Base-by-base conservation (phyloP, 2,888 invertebrate genomes). In the Rambutsinella grinnellia region DNA sequence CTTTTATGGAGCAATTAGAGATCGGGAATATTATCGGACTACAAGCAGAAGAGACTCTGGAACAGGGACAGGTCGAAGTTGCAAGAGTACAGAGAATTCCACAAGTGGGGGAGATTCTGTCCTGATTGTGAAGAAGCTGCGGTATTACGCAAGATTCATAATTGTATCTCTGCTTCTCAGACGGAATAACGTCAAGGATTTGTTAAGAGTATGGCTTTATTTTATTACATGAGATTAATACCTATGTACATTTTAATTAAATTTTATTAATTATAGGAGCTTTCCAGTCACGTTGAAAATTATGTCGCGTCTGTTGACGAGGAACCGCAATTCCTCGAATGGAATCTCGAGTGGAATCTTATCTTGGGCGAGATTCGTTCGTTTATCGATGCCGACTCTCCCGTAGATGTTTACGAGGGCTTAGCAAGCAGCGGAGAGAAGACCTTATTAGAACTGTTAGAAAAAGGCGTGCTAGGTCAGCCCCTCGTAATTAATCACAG, bases 311-410 rank as follows among this genome's bases (percentile, higher is more conserved):
- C 95, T 19, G 98, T 97, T 88, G 95, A 97, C 86, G 98, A 97
- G 88, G 96, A 97, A 86, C 97, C 97, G n/a, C n/a, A n/a, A n/a
- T n/a, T n/a, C n/a, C n/a, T n/a, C n/a, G 97, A 97, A 84, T 97
- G 98, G 87, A 95, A 96, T 86, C 90, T 95, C 84, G 97, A 98
- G 88, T 98, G 98, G 98, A 93, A 93, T 60, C 89, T 96, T 79
- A 97, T 98, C 1, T 90, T 97, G 79, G 94, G 95, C 84, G 97
- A 98, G 89, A 96, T 97, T 79, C 94, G 95, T 87, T 93, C 94
- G 68, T 98, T 98, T 88, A 93, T 97, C 75, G 93, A 94, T 87
- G 95, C 96, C 23, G 97, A 97, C 87, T 93, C 94, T 70, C 91
- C 95, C 49, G 93, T 97, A 19, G 92, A 93, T 70, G 94, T 98